Evolutionary conservation across 2,797 vertebrate genomes (phyloP).

Genomic region (Acrocephalus scirpaceus): DNA sequence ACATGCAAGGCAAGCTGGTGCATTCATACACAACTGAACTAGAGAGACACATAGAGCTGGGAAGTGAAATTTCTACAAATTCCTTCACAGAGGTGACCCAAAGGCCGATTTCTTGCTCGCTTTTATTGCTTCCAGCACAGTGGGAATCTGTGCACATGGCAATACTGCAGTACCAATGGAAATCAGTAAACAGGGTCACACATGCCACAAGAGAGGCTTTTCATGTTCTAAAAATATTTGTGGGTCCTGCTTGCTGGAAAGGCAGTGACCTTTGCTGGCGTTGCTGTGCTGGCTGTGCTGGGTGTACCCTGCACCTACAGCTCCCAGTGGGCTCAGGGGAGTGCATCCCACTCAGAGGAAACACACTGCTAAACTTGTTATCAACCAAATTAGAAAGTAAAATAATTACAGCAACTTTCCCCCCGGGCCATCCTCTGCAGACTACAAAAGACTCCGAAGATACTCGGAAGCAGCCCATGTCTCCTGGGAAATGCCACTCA

Average conservation of each 20-base stretch:
- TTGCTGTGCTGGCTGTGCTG: neutral
- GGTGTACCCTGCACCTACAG: neutral
- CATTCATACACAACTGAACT: neutral
- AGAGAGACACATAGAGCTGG: neutral
- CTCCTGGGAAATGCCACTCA: neutral
- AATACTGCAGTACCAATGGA: neutral
- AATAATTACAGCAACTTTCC: constrained; percentile 12
- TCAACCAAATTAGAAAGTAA: neutral
- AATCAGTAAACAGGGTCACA: constrained; percentile 13
- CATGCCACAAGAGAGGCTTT: neutral
- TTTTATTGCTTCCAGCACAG: constrained; percentile 3
- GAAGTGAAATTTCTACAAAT: neutral
- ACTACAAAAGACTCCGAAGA: neutral
- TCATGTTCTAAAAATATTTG: neutral
- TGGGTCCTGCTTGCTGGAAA: neutral
- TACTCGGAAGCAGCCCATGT: neutral
- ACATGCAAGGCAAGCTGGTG: neutral
- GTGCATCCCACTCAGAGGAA: neutral
- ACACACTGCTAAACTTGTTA: neutral
- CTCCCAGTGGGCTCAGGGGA: neutral
- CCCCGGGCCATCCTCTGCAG: neutral
- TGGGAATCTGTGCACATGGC: neutral
- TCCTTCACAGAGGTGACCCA: constrained; percentile 15
- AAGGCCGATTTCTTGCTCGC: neutral
- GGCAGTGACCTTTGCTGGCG: neutral